Evolutionary conservation across 2,888 invertebrate species (phyloP).

Genomic region (Pasiphila rectangulata): DNA sequence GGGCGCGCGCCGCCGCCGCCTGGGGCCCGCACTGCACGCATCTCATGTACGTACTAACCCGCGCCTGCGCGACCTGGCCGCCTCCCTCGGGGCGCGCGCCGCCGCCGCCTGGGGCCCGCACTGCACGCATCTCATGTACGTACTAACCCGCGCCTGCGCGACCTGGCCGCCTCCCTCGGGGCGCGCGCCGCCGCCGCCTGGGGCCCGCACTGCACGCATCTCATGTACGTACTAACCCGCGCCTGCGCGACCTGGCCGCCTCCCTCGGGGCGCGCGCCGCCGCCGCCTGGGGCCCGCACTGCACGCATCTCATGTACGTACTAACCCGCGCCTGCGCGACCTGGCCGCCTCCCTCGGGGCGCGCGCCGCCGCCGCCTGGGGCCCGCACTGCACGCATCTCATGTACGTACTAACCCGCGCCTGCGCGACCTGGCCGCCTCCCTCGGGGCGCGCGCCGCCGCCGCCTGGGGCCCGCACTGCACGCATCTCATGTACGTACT

Average conservation of each 20-base stretch:
- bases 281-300: too few relatives aligned
- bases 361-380: conserved; percentile 64
- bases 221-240: conserved; percentile 58
- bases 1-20: conserved; percentile 59
- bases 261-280: too few relatives aligned
- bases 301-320: conserved; percentile 82
- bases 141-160: conserved; percentile 80
- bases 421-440: conserved; percentile 58
- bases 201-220: too few relatives aligned
- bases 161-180: too few relatives aligned
- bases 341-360: too few relatives aligned
- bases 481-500: conserved; percentile 82
- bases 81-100: too few relatives aligned
- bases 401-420: conserved; percentile 71
- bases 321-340: conserved; percentile 79
- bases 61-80: conserved; percentile 75
- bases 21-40: too few relatives aligned
- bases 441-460: background rate
- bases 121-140: conserved; percentile 83
- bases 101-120: conserved; percentile 77
- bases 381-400: too few relatives aligned
- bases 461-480: too few relatives aligned
- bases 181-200: conserved; percentile 64
- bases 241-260: conserved; percentile 68
- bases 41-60: conserved; percentile 72